A percentile compares a stretch with the other conserved stretches of the same genome.
phyloP scores from a whole-genome alignment of 2,888 invertebrate species.

The Bugula neritina region DNA sequence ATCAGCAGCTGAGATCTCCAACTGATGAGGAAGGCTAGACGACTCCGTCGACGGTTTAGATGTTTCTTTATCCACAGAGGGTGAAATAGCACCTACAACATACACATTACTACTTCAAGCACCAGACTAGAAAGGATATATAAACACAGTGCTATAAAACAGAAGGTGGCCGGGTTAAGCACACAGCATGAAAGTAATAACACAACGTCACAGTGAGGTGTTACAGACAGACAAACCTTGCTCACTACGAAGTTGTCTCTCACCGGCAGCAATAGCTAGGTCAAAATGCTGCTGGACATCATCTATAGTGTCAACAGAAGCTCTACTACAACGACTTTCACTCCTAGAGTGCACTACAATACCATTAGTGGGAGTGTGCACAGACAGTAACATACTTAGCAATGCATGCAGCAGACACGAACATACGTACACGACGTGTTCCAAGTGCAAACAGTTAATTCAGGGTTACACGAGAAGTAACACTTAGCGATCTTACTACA shows the following conservation, averaged over 20 bases:
- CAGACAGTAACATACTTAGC: background rate
- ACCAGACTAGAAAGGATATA: too few species aligned
- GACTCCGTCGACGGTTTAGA: background rate
- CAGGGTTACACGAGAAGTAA: too few species aligned
- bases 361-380: background rate
- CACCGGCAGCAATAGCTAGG: constrained; percentile 20
- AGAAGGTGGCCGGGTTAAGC: too few species aligned
- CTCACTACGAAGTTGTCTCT: constrained; percentile 1
- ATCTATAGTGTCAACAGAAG: constrained; percentile 21
- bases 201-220: too few species aligned
- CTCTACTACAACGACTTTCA: constrained; percentile 24
- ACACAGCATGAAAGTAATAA: too few species aligned
- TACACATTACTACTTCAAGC: too few species aligned
- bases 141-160: too few species aligned
- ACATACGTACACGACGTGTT: too few species aligned
- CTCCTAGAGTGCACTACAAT: background rate
- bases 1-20: too few species aligned
- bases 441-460: too few species aligned
- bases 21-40: background rate
- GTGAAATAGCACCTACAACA: background rate
- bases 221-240: background rate
- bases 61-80: background rate
- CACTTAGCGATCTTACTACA: too few species aligned
- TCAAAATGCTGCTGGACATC: constrained; percentile 26
- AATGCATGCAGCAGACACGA: too few species aligned